Evolutionary conservation across 2,113 vertebrate species (phyloP).

Genomic region (Coregonus clupeaformis): DNA sequence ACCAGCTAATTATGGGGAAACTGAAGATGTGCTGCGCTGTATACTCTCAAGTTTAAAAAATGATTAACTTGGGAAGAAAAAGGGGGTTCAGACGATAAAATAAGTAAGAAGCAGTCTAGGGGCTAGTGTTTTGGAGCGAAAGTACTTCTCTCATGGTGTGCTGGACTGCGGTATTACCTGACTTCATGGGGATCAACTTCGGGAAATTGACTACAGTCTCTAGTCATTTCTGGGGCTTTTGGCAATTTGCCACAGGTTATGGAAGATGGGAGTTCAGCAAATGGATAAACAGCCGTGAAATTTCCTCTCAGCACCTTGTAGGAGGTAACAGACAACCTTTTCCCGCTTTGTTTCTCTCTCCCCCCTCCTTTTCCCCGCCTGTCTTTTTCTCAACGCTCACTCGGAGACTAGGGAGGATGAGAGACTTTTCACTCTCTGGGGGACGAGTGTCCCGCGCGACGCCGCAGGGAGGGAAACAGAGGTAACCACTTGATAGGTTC

Average conservation of each 20-base stretch:
- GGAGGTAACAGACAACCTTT: conserved; percentile 40
- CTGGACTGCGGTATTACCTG: conserved; percentile 52
- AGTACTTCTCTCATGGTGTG: conserved; percentile 54
- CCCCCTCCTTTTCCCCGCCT: conserved; percentile 1
- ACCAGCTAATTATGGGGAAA: neutral
- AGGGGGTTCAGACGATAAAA: neutral
- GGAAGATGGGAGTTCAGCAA: conserved; percentile 60
- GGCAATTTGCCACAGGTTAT: conserved; percentile 63
- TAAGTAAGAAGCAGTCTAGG: no score
- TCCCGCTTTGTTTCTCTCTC: neutral
- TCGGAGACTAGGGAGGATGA: neutral
- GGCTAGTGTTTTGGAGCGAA: neutral
- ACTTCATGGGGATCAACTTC: conserved; percentile 64
- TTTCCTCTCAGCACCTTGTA: conserved; percentile 57
- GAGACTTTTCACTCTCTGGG: neutral
- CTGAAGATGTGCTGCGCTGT: neutral
- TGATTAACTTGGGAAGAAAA: conserved; percentile 39
- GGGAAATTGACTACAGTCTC: conserved; percentile 68
- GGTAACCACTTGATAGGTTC: neutral
- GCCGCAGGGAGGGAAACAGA: neutral
- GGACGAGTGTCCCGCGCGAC: neutral
- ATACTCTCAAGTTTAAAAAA: conserved; percentile 19
- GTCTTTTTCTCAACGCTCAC: conserved; percentile 2
- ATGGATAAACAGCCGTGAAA: conserved; percentile 69
- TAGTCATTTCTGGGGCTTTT: conserved; percentile 63